phyloP scores from a whole-genome alignment of 2,797 vertebrate species.

The Cryptoprocta ferox region DNA sequence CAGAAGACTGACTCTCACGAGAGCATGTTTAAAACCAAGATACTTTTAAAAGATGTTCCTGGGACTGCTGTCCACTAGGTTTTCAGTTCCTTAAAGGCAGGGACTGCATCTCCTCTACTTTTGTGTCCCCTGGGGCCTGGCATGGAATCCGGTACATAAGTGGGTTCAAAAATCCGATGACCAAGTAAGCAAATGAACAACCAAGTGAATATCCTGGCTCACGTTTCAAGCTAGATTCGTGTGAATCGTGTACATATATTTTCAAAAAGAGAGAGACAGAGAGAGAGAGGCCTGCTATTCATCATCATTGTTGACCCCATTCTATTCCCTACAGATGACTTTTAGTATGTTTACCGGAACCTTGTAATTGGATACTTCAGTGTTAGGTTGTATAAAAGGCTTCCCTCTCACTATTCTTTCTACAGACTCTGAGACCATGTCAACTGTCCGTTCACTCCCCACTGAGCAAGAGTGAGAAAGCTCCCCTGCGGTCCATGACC shows the following conservation, averaged over 20 bases:
- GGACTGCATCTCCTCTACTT: not conserved
- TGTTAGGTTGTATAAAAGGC: not conserved
- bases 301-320: not conserved
- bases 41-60: not conserved
- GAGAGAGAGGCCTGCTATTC: not conserved
- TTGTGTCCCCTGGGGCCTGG: not conserved
- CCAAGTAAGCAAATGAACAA: not conserved
- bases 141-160: not conserved
- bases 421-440: not conserved
- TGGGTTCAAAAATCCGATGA: not conserved
- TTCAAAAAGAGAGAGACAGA: not conserved
- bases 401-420: not conserved
- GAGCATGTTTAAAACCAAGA: not conserved
- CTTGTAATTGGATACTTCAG: not conserved
- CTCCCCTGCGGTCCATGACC: not conserved
- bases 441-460: not conserved
- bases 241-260: not conserved
- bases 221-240: not conserved
- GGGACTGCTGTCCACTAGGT: not conserved
- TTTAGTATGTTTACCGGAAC: not conserved
- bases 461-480: not conserved
- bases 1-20: not conserved
- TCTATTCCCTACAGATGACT: not conserved
- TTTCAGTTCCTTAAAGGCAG: not conserved
- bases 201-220: not conserved